Evolutionary conservation across 2,797 vertebrate genomes (phyloP).

Genomic region (Gymnocypris eckloni): DNA sequence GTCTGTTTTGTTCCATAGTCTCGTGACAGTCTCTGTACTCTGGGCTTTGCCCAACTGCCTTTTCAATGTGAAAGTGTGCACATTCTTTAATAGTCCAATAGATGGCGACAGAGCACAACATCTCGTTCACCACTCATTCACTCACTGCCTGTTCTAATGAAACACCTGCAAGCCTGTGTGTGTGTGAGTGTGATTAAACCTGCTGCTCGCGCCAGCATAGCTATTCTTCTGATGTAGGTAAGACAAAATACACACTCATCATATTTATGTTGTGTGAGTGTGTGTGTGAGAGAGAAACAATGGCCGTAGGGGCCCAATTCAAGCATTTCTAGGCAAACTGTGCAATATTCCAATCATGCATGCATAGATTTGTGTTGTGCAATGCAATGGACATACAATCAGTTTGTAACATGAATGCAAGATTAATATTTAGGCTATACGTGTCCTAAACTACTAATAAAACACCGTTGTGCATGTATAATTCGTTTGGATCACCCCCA

Average conservation of each 20-base stretch:
- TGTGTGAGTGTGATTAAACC: not conserved
- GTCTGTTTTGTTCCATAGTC: not conserved
- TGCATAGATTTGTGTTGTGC: not conserved
- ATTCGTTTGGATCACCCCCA: not conserved
- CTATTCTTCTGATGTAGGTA: not conserved
- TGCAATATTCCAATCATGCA: not conserved
- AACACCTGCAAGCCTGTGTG: slow-evolving; percentile 19
- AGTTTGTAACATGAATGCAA: not conserved
- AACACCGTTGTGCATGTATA: not conserved
- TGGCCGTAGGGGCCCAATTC: not conserved
- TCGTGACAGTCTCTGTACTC: not conserved
- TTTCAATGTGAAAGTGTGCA: not conserved
- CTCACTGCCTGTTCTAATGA: not conserved
- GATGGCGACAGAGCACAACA: slow-evolving; percentile 49
- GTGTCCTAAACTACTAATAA: not conserved
- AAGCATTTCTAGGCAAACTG: not conserved
- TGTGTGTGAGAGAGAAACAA: not conserved
- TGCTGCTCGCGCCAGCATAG: not conserved
- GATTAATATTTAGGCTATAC: not conserved
- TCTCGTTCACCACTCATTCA: not conserved
- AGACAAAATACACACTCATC: not conserved
- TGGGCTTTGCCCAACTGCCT: not conserved
- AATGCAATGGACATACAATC: not conserved
- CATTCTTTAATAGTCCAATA: slow-evolving; percentile 26
- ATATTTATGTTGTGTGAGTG: not conserved